phyloP scores from a whole-genome alignment of 2,888 invertebrate genomes.

The Andrena flavipes region DNA sequence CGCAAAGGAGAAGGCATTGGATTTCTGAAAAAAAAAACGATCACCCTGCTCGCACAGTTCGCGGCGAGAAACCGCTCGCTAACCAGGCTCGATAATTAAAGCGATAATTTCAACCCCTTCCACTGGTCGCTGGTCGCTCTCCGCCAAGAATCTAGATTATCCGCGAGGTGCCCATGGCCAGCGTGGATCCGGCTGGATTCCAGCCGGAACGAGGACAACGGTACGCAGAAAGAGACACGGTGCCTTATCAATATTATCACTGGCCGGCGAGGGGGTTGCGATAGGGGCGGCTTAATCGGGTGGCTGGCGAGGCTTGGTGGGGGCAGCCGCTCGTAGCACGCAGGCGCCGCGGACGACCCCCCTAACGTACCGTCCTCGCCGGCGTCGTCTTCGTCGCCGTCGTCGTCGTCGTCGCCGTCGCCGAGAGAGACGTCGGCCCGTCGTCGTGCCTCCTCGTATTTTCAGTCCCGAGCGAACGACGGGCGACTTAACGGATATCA shows the following conservation, averaged over 20 bases:
- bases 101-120: slow-evolving; percentile 14
- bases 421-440: slow-evolving; percentile 75
- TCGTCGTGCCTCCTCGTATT: slow-evolving; percentile 71
- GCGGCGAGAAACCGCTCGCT: neutral
- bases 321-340: slow-evolving; percentile 62
- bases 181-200: slow-evolving; percentile 17
- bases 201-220: slow-evolving; percentile 36
- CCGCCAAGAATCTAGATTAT: slow-evolving; percentile 35
- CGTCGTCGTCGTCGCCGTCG: slow-evolving; percentile 71
- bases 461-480: slow-evolving; percentile 76
- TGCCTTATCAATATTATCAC: slow-evolving; percentile 77
- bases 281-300: slow-evolving; percentile 63
- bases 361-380: slow-evolving; percentile 63
- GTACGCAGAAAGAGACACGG: slow-evolving; percentile 53
- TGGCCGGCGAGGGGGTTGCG: slow-evolving; percentile 58
- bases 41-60: too few species aligned
- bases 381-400: slow-evolving; percentile 64
- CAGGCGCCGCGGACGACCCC: slow-evolving; percentile 70
- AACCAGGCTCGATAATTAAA: slow-evolving; percentile 7
- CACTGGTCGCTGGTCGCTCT: neutral
- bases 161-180: neutral
- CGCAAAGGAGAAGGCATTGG: too few species aligned
- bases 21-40: too few species aligned
- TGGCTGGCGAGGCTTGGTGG: slow-evolving; percentile 56
- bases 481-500: slow-evolving; percentile 72